Conservation (phyloP, 2,113 vertebrate genomes). For the Corydoras sp. region DNA sequence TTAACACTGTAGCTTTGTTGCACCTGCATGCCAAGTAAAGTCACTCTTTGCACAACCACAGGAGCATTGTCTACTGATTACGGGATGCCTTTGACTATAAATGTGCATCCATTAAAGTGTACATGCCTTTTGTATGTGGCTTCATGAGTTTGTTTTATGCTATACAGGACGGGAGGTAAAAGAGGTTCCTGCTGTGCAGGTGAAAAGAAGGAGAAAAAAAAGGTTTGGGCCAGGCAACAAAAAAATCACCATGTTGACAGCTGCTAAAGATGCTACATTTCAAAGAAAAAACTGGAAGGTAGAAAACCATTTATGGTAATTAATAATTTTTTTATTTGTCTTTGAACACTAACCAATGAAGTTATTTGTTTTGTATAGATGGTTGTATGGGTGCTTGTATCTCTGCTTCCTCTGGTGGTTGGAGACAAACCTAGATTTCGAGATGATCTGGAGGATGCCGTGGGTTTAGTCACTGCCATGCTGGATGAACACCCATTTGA, state of each 20-base stretch:
- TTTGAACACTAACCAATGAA: background rate
- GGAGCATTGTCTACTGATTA: conserved; percentile 59
- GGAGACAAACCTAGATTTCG: conserved; percentile 52
- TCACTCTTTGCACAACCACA: conserved; percentile 48
- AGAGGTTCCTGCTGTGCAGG: conserved; percentile 58
- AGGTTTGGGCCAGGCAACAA: conserved; percentile 45
- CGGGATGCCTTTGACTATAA: conserved; percentile 51
- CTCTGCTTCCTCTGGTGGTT: conserved; percentile 63
- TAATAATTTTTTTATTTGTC: too few species aligned
- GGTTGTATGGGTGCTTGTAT: conserved; percentile 63
- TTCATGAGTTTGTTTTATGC: conserved; percentile 58
- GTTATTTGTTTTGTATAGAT: conserved; percentile 49
- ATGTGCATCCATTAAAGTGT: conserved; percentile 49
- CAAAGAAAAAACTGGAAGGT: conserved; percentile 33
- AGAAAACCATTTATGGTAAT: too few species aligned
- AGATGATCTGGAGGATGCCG: conserved; percentile 45
- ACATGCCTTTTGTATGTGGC: conserved; percentile 53
- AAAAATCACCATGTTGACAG: conserved; percentile 43
- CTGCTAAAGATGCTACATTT: conserved; percentile 46
- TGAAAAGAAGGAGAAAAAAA: conserved; percentile 57
- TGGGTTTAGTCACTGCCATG: conserved; percentile 47
- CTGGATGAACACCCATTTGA: conserved; percentile 55
- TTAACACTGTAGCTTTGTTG: conserved; percentile 47
- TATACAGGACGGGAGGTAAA: conserved; percentile 37
- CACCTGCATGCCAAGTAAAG: conserved; percentile 60